phyloP scores from a whole-genome alignment of 2,888 invertebrate genomes.

The Drosophila percnosoma region DNA sequence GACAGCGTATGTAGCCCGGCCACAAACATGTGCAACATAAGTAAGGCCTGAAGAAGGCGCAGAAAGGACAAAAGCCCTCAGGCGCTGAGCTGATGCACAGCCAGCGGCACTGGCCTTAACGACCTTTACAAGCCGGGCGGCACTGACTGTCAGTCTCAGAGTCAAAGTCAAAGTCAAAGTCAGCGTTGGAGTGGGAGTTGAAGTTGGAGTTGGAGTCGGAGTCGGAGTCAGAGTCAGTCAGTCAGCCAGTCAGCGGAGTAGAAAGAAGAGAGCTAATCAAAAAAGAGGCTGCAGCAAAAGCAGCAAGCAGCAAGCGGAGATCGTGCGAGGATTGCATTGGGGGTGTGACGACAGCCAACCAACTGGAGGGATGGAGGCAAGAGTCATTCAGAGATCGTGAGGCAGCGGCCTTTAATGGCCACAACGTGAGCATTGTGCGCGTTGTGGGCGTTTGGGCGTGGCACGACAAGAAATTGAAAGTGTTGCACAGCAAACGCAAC shows the following conservation, averaged over 20 bases:
- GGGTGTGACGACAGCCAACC: slow-evolving; percentile 72
- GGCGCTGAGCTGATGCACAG: slow-evolving; percentile 18
- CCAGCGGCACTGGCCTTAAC: slow-evolving; percentile 66
- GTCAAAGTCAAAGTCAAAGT: slow-evolving; percentile 36
- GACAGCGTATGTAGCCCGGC: slow-evolving; percentile 10
- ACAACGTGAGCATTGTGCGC: slow-evolving; percentile 72
- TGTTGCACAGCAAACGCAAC: slow-evolving; percentile 40
- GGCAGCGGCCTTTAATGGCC: slow-evolving; percentile 79
- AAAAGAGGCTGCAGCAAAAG: slow-evolving; percentile 22
- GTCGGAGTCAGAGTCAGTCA: slow-evolving; percentile 9
- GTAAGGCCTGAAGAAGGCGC: slow-evolving; percentile 58
- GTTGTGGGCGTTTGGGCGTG: slow-evolving; percentile 58
- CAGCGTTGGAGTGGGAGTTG: neutral
- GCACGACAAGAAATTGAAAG: slow-evolving; percentile 66
- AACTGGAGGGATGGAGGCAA: neutral
- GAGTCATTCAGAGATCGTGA: slow-evolving; percentile 67
- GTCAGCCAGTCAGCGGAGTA: slow-evolving; percentile 5
- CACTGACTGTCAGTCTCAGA: slow-evolving; percentile 40
- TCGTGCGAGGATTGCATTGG: slow-evolving; percentile 76
- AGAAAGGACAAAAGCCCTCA: slow-evolving; percentile 61
- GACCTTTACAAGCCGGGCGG: slow-evolving; percentile 72
- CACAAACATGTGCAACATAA: slow-evolving; percentile 26
- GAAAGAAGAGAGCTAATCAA: slow-evolving; percentile 58
- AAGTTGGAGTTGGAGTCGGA: neutral
- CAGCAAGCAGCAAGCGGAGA: slow-evolving; percentile 37